Base-by-base conservation (phyloP, 2,888 invertebrate species). In the Acanthosepion lycidas region DNA sequence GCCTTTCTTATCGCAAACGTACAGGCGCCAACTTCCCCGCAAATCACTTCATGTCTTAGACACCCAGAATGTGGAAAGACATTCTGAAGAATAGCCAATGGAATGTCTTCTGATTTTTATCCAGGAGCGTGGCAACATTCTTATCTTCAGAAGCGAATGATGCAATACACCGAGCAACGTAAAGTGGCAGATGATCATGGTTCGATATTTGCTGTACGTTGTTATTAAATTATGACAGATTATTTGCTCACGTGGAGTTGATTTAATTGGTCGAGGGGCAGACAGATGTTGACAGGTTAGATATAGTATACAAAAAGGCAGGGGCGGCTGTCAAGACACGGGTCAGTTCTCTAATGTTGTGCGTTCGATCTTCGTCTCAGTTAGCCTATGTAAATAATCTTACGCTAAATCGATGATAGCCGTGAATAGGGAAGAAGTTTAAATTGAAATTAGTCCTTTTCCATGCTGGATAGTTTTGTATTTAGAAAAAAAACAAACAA, bases 81-180 rank as follows among this genome's bases (percentile, higher is more conserved):
- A 78, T 78, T 28, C 12, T 28, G 15, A 78, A 78, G 59, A 78
- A 78, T 78, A n/a, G 78, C 78, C 78, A 78, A 8, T n/a, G 78
- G 28, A 78, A 78, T 78, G n/a, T 78, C n/a, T 78, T 78, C 78
- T 78, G 78, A 78, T 78, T 78, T n/a, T 78, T 78, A 78, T 78
- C 59, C 59, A 4, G 59, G 59, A 59, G 23, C 20, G 20, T 59
- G 59, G 59, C 59, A 59, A 59, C 59, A 59, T 20, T 59, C 78
- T 78, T n/a, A 78, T 78, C 28, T 78, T 12, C 9, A 78, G 78
- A 28, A 28, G n/a, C n/a, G 78, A 15, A n/a, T 78, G 78, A 78
- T 78, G 28, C 28, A 78, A 78, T 78, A n/a, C 78, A 78, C 8
- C n/a, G 78, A n/a, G 12, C n/a, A 8, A 0, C 8, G 78, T 78